Evolutionary conservation across 2,888 invertebrate genomes (phyloP).

Genomic region (Hypomecis punctinalis): DNA sequence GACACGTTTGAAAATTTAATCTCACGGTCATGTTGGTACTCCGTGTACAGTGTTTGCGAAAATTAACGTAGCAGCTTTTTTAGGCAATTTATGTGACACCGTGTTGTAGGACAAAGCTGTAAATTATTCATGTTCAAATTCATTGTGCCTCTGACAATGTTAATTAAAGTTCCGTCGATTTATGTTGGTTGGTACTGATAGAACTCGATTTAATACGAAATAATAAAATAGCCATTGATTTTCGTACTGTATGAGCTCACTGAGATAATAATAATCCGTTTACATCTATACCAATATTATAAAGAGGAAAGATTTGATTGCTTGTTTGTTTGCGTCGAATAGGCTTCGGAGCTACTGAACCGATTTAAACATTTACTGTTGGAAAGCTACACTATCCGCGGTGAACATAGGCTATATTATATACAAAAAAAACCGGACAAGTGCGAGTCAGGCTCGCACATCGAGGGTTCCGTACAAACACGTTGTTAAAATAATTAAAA

Average conservation of each 20-base stretch:
- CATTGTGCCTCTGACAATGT: slow-evolving; percentile 28
- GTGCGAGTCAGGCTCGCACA: too few relatives aligned
- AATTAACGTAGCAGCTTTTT: slow-evolving; percentile 69
- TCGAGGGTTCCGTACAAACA: too few relatives aligned
- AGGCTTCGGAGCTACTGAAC: too few relatives aligned
- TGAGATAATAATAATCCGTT: too few relatives aligned
- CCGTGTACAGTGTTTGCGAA: slow-evolving; percentile 59
- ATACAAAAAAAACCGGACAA: too few relatives aligned
- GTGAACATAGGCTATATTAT: too few relatives aligned
- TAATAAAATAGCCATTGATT: neutral
- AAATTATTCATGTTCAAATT: slow-evolving; percentile 42
- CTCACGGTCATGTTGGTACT: slow-evolving; percentile 67
- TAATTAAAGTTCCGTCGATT: slow-evolving; percentile 20
- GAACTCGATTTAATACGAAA: neutral
- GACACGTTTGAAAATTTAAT: slow-evolving; percentile 78
- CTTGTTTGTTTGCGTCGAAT: too few relatives aligned
- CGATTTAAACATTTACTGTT: too few relatives aligned
- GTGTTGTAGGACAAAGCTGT: slow-evolving; percentile 47
- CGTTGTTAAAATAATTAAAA: too few relatives aligned
- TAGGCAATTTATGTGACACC: slow-evolving; percentile 56
- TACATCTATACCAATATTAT: too few relatives aligned
- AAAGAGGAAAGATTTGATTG: too few relatives aligned
- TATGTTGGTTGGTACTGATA: neutral
- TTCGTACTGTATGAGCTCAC: neutral
- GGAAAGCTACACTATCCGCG: too few relatives aligned